Evolutionary conservation across 1,140 invertebrate genomes (phyloP), one percentile per base, ranked within the genome.

Genomic region (Capitella teleta): DNA sequence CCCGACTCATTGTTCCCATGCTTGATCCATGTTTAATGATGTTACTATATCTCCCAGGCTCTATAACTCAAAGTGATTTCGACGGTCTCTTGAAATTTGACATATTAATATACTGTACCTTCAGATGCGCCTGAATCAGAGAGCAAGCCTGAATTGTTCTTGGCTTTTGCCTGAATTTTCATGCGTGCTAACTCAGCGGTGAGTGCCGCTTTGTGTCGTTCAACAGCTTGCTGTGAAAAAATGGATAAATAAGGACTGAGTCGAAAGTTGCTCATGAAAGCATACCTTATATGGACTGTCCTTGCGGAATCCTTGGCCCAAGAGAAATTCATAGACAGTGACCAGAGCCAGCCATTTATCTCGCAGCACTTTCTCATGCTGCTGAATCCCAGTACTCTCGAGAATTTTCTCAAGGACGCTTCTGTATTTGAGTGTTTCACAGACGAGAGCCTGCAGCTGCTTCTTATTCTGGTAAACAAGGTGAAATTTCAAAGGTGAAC

Each of bases 251-350:
- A 52, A 30, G 28, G 25, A 46, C 21, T 18, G 10, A 24, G 14
- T 10, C 10, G 23, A 47, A 45, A 10, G 16, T 37, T 5, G 28
- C 28, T 37, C 53, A 28, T 34, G 45, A 34, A 10, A 28, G 25
- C 8, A 24, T 30, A 55, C 56, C 60, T 61, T 55, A n/a, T 57
- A 55, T 54, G 55, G 52, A 54, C 51, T 56, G 63, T 52, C 60
- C 59, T 51, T 51, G 46, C 77, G 75, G 12, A 89, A 70, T 78
- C 77, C 61, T 71, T 85, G 83, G 36, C 85, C 84, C 77, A 83
- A 86, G n/a, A 90, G 65, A 23, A 88, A 70, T 68, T 91, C 87
- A 34, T 84, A 81, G 52, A 88, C 80, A 5, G 90, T 72, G 58
- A 89, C 75, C 69, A 77, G 79, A 1, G 83, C 80, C 42, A 91